Evolutionary conservation across 2,888 invertebrate species (phyloP).

Genomic region (Diachrysia chrysitis): DNA sequence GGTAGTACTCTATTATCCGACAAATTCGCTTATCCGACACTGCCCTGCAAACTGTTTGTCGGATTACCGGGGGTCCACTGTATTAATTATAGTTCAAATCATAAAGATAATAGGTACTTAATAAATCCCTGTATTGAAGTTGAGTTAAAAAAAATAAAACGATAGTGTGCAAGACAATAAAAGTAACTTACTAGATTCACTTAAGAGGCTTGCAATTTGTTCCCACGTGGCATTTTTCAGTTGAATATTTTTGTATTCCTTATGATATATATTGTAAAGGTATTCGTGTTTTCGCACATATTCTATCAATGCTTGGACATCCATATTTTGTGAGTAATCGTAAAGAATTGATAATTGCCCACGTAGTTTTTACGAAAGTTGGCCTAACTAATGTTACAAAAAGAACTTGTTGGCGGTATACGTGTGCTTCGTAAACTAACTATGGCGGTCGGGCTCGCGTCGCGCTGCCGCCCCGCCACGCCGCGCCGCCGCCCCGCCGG

Average conservation of each 20-base stretch:
- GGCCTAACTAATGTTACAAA: background rate
- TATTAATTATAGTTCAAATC: no score
- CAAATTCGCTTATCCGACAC: no score
- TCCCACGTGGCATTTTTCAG: slow-evolving; percentile 55
- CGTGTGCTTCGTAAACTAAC: slow-evolving; percentile 24
- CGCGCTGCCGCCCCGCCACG: slow-evolving; percentile 45
- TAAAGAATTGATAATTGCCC: background rate
- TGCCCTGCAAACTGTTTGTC: no score
- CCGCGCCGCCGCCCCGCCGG: slow-evolving; percentile 36
- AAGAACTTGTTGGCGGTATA: slow-evolving; percentile 2
- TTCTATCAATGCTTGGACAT: slow-evolving; percentile 53
- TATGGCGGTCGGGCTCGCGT: slow-evolving; percentile 31
- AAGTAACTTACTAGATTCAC: slow-evolving; percentile 54
- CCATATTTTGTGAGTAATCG: slow-evolving; percentile 35
- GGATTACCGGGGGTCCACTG: no score
- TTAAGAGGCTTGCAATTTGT: slow-evolving; percentile 49
- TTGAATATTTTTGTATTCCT: slow-evolving; percentile 54
- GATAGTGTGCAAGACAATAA: background rate
- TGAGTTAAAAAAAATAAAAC: no score
- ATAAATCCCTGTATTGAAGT: no score
- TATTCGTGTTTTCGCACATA: slow-evolving; percentile 47
- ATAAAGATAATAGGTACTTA: no score
- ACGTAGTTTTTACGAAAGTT: background rate
- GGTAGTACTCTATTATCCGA: no score
- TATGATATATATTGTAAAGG: slow-evolving; percentile 53